Conservation (phyloP, 2,113 vertebrate species). For the Dicrurus megarhynchus region DNA sequence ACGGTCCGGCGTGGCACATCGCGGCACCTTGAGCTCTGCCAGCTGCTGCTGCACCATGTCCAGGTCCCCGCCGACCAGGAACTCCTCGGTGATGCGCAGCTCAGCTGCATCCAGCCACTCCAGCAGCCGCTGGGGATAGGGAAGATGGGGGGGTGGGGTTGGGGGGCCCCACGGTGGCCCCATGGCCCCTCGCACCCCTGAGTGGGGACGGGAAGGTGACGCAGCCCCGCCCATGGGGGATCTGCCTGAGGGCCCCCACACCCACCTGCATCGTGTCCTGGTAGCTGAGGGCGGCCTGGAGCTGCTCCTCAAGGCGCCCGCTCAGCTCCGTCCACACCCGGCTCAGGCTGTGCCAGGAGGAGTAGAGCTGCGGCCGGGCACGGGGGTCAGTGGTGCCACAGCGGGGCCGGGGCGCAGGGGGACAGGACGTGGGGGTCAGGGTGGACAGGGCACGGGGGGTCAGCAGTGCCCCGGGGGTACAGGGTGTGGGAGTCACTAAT, state of each 20-base stretch:
- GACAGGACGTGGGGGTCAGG: neutral
- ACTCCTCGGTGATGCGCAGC: slow-evolving; percentile 77
- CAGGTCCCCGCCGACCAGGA: slow-evolving; percentile 77
- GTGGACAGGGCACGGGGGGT: too few species aligned
- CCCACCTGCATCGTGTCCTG: slow-evolving; percentile 84
- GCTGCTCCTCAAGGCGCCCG: slow-evolving; percentile 78
- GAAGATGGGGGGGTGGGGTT: accelerated
- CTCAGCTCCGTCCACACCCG: slow-evolving; percentile 80
- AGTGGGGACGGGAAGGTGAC: accelerated
- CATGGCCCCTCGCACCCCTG: accelerated
- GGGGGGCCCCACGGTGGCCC: too few species aligned
- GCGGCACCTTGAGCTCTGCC: slow-evolving; percentile 76
- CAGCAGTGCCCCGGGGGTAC: neutral
- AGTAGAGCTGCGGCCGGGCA: slow-evolving; percentile 75
- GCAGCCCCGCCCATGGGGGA: accelerated
- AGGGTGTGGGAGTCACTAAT: neutral
- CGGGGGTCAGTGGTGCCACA: neutral
- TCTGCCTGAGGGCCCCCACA: accelerated
- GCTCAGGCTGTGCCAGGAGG: slow-evolving; percentile 84
- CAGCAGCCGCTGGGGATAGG: slow-evolving; percentile 72
- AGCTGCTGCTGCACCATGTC: slow-evolving; percentile 83
- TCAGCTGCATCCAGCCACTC: slow-evolving; percentile 83
- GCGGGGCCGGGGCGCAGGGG: accelerated
- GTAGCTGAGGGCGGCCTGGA: slow-evolving; percentile 75
- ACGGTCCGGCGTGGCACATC: too few species aligned